phyloP scores from a whole-genome alignment of 2,888 invertebrate genomes.

The Bugulina stolonifera region DNA sequence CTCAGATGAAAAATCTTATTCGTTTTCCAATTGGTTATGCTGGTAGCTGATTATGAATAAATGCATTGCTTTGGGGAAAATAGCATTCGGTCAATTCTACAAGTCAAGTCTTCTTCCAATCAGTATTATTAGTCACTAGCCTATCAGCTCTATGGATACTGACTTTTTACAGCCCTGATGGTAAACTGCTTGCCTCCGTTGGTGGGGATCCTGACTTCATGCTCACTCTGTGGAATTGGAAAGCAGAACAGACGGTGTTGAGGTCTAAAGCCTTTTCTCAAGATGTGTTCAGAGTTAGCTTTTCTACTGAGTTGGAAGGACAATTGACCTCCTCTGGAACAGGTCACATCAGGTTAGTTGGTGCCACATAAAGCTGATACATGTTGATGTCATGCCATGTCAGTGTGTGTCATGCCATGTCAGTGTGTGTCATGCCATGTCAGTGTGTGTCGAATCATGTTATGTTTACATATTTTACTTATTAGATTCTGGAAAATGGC shows the following conservation, averaged over 20 bases:
- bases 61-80: not conserved
- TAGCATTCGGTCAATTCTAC: not conserved
- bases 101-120: not conserved
- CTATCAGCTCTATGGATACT: too few relatives aligned
- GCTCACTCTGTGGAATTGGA: conserved; percentile 85
- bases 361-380: too few relatives aligned
- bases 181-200: conserved; percentile 72
- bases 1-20: too few relatives aligned
- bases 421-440: too few relatives aligned
- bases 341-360: conserved; percentile 50
- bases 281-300: conserved; percentile 71
- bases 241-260: conserved; percentile 66
- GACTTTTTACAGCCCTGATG: conserved; percentile 73
- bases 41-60: too few relatives aligned
- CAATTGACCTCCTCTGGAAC: conserved; percentile 72
- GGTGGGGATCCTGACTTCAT: conserved; percentile 80
- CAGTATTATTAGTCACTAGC: not conserved
- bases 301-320: conserved; percentile 74
- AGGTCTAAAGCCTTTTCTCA: conserved; percentile 77
- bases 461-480: too few relatives aligned
- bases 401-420: too few relatives aligned
- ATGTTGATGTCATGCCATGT: too few relatives aligned
- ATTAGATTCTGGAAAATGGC: conserved; percentile 92
- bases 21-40: too few relatives aligned
- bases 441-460: not conserved